Evolutionary conservation across 2,888 invertebrate genomes (phyloP).

Genomic region (Sarcophaga rosellei): DNA sequence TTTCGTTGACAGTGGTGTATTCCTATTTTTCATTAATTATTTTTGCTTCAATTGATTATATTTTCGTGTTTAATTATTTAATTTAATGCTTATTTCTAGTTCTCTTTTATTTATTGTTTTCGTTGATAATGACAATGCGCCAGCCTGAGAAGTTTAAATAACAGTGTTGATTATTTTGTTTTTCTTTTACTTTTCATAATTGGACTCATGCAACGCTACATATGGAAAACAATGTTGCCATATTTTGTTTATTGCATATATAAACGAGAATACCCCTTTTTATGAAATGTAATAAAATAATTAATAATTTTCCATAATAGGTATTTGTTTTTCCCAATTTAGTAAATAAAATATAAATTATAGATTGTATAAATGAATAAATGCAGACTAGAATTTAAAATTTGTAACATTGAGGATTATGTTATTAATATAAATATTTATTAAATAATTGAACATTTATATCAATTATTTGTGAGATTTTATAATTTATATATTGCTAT

Average conservation of each 20-base stretch:
- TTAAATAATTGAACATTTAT: too few relatives aligned
- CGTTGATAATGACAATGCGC: slow-evolving; percentile 7
- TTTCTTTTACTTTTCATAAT: neutral
- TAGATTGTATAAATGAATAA: too few relatives aligned
- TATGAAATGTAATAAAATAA: too few relatives aligned
- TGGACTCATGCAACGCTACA: slow-evolving; percentile 21
- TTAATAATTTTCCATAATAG: too few relatives aligned
- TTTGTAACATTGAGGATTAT: too few relatives aligned
- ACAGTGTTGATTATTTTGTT: slow-evolving; percentile 42
- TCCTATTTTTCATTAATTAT: slow-evolving; percentile 29
- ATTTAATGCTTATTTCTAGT: neutral
- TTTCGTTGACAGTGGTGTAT: slow-evolving; percentile 62
- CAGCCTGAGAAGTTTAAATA: slow-evolving; percentile 7
- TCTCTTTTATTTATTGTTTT: neutral
- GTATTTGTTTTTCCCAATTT: too few relatives aligned
- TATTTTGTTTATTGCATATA: neutral
- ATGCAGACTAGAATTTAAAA: too few relatives aligned
- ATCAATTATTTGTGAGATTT: too few relatives aligned
- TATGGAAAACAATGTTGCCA: neutral
- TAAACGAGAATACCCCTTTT: neutral
- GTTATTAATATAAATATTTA: too few relatives aligned
- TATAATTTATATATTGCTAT: too few relatives aligned
- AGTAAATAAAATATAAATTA: too few relatives aligned
- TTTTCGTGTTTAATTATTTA: neutral
- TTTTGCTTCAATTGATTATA: neutral